Percentiles rank a stretch among this genome's conserved stretches.
phyloP scores from a whole-genome alignment of 2,888 invertebrate species.

The Parapristionchus giblindavisi region DNA sequence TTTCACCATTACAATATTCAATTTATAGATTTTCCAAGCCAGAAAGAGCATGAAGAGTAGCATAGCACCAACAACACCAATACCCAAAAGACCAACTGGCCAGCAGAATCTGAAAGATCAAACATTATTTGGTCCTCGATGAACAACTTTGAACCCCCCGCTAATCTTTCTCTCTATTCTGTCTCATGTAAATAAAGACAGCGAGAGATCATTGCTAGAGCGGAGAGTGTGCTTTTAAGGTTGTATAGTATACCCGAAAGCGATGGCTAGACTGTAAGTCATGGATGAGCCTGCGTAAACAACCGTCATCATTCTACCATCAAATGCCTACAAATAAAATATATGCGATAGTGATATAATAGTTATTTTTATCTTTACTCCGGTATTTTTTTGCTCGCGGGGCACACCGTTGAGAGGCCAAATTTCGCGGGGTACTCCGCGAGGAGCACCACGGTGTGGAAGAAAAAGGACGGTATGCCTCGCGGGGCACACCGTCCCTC shows the following conservation, averaged over 20 bases:
- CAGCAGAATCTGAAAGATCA: slow-evolving; percentile 31
- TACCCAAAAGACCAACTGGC: slow-evolving; percentile 24
- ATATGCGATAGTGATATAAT: too few relatives aligned
- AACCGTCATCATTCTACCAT: slow-evolving; percentile 70
- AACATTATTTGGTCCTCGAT: too few relatives aligned
- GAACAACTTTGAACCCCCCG: too few relatives aligned
- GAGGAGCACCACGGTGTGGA: too few relatives aligned
- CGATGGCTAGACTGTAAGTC: slow-evolving; percentile 70
- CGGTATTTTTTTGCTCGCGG: background rate
- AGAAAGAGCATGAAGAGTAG: slow-evolving; percentile 70
- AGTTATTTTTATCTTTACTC: too few relatives aligned
- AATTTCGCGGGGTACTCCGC: too few relatives aligned
- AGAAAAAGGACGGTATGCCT: too few relatives aligned
- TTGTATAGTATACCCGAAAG: slow-evolving; percentile 64
- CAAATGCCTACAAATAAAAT: slow-evolving; percentile 71
- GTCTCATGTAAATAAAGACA: background rate
- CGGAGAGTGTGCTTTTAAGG: too few relatives aligned
- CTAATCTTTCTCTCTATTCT: too few relatives aligned
- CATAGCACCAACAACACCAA: slow-evolving; percentile 67
- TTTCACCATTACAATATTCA: slow-evolving; percentile 52
- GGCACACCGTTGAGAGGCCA: background rate
- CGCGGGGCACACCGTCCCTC: too few relatives aligned
- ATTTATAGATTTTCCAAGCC: slow-evolving; percentile 71
- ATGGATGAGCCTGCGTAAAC: slow-evolving; percentile 70
- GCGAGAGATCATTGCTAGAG: too few relatives aligned